Evolutionary conservation across 1,140 invertebrate species (phyloP), one percentile per base, ranked within the genome.

Genomic region (Drosophila oshimai): DNA sequence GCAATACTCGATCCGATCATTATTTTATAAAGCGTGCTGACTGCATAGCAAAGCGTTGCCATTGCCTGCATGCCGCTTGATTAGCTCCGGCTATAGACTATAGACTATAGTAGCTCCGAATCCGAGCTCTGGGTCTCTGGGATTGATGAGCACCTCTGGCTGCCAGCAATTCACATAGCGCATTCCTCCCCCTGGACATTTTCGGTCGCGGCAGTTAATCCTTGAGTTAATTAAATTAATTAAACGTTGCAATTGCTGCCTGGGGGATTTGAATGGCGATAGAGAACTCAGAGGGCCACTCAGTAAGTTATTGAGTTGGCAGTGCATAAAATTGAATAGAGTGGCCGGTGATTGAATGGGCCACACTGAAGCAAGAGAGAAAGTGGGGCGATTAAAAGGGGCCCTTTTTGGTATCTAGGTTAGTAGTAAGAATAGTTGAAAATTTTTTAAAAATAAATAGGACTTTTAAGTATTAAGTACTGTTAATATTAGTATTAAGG

Each of bases 1-100:
- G 37, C 69, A 55, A 28, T 50, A 45, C 10, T 24, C 20, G 49
- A 24, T n/a, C 10, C 68, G 54, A 54, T 75, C 81, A 88, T 88
- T 87, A 87, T 77, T 87, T 87, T 88, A 88, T 83, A 87, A 86
- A 88, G 77, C 83, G 83, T 81, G 80, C 75, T 79, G 73, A 87
- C 81, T 88, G 83, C 81, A 83, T 86, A 88, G 77, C 81, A 87
- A 88, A 76, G 81, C 81, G 73, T 86, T 81, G 62, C 60, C 83
- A 87, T 81, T 86, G 72, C 60, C 50, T 51, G 62, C 60, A 86
- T 86, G 83, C 83, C 81, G 81, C 77, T 47, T 88, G 81, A 86
- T 86, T 86, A 86, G 76, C 57, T 58, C 20, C 12, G 22, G 31
- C 50, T 10, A 29, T 20, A 37, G 7, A 10, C 18, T 41, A 20